phyloP scores from a whole-genome alignment of 1,140 invertebrate species.

The Aphelinus atriplicis region DNA sequence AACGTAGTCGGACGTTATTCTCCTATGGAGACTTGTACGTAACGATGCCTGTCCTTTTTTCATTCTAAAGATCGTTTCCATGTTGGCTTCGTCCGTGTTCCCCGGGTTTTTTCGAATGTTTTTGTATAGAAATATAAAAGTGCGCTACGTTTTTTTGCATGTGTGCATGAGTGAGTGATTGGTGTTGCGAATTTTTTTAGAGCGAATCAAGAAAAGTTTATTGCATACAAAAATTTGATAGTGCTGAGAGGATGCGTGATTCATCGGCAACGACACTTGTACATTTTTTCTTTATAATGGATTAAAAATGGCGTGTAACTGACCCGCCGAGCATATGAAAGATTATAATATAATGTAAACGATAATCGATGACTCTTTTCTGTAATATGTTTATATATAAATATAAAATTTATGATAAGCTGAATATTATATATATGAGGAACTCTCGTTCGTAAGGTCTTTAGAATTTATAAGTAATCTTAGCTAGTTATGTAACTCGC shows the following conservation, averaged over 20 bases:
- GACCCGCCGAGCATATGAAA: constrained; percentile 27
- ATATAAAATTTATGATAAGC: constrained; percentile 42
- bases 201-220: constrained; percentile 38
- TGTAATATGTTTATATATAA: constrained; percentile 56
- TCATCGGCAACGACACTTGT: constrained; percentile 52
- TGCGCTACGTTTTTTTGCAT: constrained; percentile 22
- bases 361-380: constrained; percentile 48
- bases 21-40: constrained; percentile 36
- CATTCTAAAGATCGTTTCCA: constrained; percentile 30
- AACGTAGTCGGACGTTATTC: constrained; percentile 21
- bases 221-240: constrained; percentile 42
- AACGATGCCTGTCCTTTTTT: constrained; percentile 22
- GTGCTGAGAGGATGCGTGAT: constrained; percentile 40
- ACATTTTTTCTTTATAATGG: constrained; percentile 46
- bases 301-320: constrained; percentile 4
- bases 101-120: constrained; percentile 28
- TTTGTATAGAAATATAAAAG: constrained; percentile 31
- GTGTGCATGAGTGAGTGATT: constrained; percentile 26
- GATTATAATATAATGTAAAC: constrained; percentile 47
- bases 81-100: constrained; percentile 33
- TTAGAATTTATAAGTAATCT: constrained; percentile 48
- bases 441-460: constrained; percentile 37
- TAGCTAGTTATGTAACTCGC: constrained; percentile 51
- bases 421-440: constrained; percentile 38
- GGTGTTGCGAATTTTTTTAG: constrained; percentile 26